Evolutionary conservation across 2,888 invertebrate genomes (phyloP), one percentile per base, ranked within the genome.

Genomic region (Caenorhabditis sp.): DNA sequence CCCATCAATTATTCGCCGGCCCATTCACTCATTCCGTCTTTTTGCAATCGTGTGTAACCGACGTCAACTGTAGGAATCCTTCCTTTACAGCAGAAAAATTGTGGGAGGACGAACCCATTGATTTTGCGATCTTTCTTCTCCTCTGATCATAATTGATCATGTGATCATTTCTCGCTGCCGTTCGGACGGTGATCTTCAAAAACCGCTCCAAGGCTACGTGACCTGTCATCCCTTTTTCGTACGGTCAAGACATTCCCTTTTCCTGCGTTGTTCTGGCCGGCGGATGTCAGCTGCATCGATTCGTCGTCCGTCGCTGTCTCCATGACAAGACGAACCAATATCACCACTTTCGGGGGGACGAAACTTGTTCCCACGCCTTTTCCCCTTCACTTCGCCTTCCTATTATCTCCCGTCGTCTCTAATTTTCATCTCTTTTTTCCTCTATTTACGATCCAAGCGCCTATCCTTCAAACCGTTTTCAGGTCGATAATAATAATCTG

Each of bases 211-310:
- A n/a, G n/a, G n/a, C n/a, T n/a, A n/a, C n/a, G n/a, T n/a, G n/a
- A n/a, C n/a, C n/a, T n/a, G n/a, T n/a, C n/a, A n/a, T 45, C 45
- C 15, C 50, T 9, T 27, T 26, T 39, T 48, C n/a, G 20, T 35
- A 27, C 55, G 55, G 27, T 17, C 45, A 27, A 41, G 59, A 17
- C 46, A n/a, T 9, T 13, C 2, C 2, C 4, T 3, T 9, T 7
- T 30, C 30, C 9, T 5, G 4, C 6, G 35, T 9, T 7, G 9
- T 35, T 35, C 35, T 35, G 6, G 6, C 35, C n/a, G 37, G 43
- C 37, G 22, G 37, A 43, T 68, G 59, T 59, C 68, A 66, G 66
- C 66, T 58, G 56, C 52, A 70, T 71, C 53, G 61, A 55, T 50
- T 26, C 3, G 30, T 30, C 20, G 8, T 26, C n/a, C n/a, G n/a